Evolutionary conservation across 2,113 vertebrate genomes (phyloP).

Genomic region (Spermophilus dauricus): DNA sequence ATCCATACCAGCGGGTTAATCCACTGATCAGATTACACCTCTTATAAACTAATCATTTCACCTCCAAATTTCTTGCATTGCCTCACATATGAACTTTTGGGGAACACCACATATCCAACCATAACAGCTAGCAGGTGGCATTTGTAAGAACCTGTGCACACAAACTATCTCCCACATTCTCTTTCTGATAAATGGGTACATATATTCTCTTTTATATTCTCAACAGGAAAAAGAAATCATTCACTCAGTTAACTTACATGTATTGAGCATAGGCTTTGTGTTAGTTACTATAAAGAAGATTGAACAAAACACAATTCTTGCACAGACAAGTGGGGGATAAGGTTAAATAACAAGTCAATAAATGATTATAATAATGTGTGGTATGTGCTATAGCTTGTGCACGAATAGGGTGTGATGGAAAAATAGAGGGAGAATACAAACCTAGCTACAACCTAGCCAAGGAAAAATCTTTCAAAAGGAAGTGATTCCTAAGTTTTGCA

Average conservation of each 20-base stretch:
- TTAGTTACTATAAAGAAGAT: neutral
- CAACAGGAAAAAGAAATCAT: neutral
- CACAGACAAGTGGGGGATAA: neutral
- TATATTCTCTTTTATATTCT: neutral
- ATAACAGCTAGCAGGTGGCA: neutral
- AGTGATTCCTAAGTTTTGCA: neutral
- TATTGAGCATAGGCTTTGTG: neutral
- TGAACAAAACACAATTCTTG: neutral
- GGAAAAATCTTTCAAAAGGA: neutral
- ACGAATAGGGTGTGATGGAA: neutral
- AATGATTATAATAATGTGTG: neutral
- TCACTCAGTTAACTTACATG: neutral
- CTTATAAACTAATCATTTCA: too few relatives aligned
- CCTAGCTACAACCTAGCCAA: neutral
- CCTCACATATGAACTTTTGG: too few relatives aligned
- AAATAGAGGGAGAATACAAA: constrained; percentile 3
- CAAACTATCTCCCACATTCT: neutral
- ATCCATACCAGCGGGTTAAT: too few relatives aligned
- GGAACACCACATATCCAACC: too few relatives aligned
- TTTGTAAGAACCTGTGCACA: neutral
- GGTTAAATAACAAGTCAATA: neutral
- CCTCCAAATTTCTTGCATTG: too few relatives aligned
- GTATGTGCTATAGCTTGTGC: neutral
- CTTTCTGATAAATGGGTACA: neutral
- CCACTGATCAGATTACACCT: too few relatives aligned